Conservation (phyloP, 2,113 vertebrate species). For the Percopsis transmontana region DNA sequence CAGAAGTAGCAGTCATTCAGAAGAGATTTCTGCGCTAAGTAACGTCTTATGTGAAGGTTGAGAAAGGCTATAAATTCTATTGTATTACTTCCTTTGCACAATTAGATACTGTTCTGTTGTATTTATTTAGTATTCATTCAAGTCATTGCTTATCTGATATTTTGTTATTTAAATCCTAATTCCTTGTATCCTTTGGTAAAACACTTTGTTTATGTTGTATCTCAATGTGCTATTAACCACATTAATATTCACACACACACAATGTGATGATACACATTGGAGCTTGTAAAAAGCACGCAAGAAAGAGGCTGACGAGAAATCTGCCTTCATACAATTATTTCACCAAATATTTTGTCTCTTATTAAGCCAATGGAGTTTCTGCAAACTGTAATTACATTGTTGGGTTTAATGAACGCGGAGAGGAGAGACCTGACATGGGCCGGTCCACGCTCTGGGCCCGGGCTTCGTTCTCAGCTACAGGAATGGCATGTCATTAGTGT, state of each 20-base stretch:
- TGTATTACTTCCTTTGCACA: no score
- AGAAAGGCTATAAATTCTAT: slow-evolving; percentile 17
- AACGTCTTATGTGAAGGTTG: slow-evolving; percentile 31
- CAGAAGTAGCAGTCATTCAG: slow-evolving; percentile 47
- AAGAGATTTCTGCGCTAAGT: slow-evolving; percentile 32
- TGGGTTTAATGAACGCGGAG: slow-evolving; percentile 71
- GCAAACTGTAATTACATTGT: slow-evolving; percentile 72
- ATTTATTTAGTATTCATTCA: no score
- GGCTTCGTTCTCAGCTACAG: slow-evolving; percentile 66
- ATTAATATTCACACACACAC: no score
- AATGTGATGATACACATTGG: neutral
- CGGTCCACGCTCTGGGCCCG: slow-evolving; percentile 66
- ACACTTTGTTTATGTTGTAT: no score
- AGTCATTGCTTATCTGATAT: no score
- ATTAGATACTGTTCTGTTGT: no score
- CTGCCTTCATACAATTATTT: slow-evolving; percentile 39
- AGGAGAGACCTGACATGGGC: slow-evolving; percentile 69
- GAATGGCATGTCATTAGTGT: slow-evolving; percentile 76
- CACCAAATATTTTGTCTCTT: slow-evolving; percentile 71
- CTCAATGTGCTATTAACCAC: no score
- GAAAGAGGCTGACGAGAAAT: neutral
- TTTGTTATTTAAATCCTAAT: no score
- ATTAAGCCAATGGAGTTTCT: slow-evolving; percentile 72
- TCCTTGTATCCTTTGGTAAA: no score
- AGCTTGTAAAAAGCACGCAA: neutral